Evolutionary conservation across 2,113 vertebrate species (phyloP), one percentile per base, ranked within the genome.

Genomic region (Delphinapterus leucas): DNA sequence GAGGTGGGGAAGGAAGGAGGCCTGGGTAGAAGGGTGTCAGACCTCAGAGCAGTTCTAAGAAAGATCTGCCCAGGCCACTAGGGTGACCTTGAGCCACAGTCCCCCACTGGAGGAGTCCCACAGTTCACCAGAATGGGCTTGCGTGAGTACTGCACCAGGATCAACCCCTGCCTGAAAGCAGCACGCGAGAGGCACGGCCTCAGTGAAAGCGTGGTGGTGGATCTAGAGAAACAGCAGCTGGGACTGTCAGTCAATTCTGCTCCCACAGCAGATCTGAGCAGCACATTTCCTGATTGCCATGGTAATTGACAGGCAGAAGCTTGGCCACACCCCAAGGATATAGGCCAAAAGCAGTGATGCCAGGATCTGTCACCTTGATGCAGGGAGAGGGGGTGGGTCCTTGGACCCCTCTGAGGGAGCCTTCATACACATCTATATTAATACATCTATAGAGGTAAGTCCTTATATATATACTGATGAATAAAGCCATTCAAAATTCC

Each of bases 331-430:
- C 79, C 68, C 49, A 76, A 76, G 74, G 60, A 73, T 41, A 49
- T 17, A 89, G 49, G 74, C 86, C 83, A 87, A 90, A 90, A 65
- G 26, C 28, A 76, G 74, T 13, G 68, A 86, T 77, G 87, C 80
- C 61, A 95, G 73, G 60, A 92, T 26, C 67, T 83, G 83, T 79
- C 73, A 93, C 96, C 73, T 63, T 70, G 41, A 90, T 61, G 36
- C 38, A 81, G 38, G 73, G 63, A 84, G 49, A 90, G n/a, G 33
- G 20, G 23, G 49, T 5, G 44, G 70, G 84, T 28, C 71, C 44
- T 21, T 31, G 6, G 70, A 21, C 12, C 25, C 13, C 76, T 53
- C 41, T 17, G n/a, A 86, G 31, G 15, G 80, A 71, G 31, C 12
- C 68, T 77, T 76, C 9, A 26, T n/a, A 36, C 2, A 25, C 10